Evolutionary conservation across 1,140 invertebrate genomes (phyloP), one percentile per base, ranked within the genome.

Genomic region (Drosophila subobscura): DNA sequence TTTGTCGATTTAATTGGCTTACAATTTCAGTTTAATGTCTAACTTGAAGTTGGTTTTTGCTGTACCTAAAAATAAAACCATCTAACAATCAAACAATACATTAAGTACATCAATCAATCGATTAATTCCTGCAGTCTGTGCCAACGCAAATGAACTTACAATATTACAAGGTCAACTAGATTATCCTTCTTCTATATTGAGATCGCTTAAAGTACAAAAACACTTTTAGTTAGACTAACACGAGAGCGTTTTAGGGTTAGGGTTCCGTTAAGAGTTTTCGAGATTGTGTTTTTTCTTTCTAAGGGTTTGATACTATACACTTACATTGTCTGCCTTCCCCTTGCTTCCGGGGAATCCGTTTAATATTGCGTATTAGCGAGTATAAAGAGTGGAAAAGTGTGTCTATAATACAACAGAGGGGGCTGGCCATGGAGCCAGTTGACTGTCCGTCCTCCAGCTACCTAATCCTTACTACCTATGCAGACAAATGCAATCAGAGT

Each of bases 381-480:
- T 85, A 85, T 84, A 85, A 85, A 85, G 80, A 85, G 80, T 85
- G 80, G 81, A 86, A 85, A 85, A 85, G 68, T 85, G 56, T 73
- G 67, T 67, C 80, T 85, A 85, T 85, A 81, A 74, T 85, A 85
- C 80, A 85, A 85, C 57, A 85, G 81, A 74, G 72, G 68, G 46
- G 66, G 50, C 72, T 27, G 42, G 58, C 45, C 6, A 50, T 44
- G 37, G 46, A 46, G 44, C 44, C 57, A 40, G 47, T 61, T 70
- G 33, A 59, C 44, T 50, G 60, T 41, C 16, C 61, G 60, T 41
- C 16, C 61, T 70, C 66, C 72, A 79, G 46, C 81, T 84, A 84
- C 45, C 61, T 84, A 80, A 68, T 6, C 61, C 81, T 80, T 77
- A 66, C 77, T 77, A 79, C 42, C 58, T 64, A 64, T 27, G 40